Conservation (phyloP, 2,888 invertebrate species). For the Leucozona laternaria region DNA sequence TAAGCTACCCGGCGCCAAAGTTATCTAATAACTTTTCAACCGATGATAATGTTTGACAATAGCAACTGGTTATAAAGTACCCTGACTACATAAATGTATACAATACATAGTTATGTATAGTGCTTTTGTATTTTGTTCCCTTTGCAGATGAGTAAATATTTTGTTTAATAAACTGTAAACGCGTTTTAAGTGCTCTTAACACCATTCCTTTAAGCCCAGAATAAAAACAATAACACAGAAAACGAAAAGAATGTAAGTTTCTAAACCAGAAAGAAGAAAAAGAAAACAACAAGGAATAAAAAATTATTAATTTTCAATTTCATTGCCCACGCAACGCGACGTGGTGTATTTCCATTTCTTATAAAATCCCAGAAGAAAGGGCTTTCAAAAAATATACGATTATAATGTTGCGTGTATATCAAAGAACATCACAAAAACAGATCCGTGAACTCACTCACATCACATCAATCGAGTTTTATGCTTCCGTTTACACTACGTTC, state of each 20-base stretch:
- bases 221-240: not conserved
- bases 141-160: not conserved
- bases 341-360: conserved; percentile 64
- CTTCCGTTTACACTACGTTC: conserved; percentile 55
- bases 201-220: not conserved
- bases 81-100: no score
- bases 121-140: no score
- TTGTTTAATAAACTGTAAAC: not conserved
- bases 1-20: no score
- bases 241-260: not conserved
- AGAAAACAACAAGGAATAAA: not conserved
- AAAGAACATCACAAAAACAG: conserved; percentile 69
- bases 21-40: no score
- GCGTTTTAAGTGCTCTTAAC: not conserved
- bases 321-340: conserved; percentile 44
- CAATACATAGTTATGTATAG: no score
- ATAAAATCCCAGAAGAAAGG: conserved; percentile 31
- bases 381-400: conserved; percentile 63
- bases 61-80: no score
- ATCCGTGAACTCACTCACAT: conserved; percentile 57
- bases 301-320: conserved; percentile 47
- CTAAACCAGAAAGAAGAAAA: not conserved
- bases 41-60: no score
- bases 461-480: conserved; percentile 65
- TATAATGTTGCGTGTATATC: conserved; percentile 70